Evolutionary conservation across 2,888 invertebrate species (phyloP).

Genomic region (Temnothorax unifasciatus): DNA sequence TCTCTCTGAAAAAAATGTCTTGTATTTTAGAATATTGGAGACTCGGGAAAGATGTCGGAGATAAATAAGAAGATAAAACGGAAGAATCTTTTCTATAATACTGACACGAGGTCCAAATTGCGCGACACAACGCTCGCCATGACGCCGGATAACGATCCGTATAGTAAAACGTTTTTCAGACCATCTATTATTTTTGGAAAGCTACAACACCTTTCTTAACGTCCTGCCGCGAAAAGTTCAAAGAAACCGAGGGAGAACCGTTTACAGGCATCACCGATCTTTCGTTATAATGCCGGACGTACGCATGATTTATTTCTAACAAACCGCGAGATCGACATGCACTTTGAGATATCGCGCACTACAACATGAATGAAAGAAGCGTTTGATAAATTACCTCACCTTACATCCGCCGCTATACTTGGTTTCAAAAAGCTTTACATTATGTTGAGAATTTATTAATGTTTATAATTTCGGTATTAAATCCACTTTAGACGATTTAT

Average conservation of each 20-base stretch:
- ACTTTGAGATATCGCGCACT: background rate
- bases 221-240: conserved; percentile 52
- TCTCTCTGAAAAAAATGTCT: background rate
- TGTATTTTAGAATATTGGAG: background rate
- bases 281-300: conserved; percentile 8
- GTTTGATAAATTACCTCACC: background rate
- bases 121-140: background rate
- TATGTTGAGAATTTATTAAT: background rate
- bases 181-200: conserved; percentile 73
- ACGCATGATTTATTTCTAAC: conserved; percentile 50
- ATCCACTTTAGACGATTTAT: background rate
- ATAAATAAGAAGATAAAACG: background rate
- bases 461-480: background rate
- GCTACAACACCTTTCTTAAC: conserved; percentile 56
- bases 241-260: conserved; percentile 11
- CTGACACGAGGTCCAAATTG: background rate
- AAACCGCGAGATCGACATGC: conserved; percentile 17
- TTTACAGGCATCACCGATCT: background rate
- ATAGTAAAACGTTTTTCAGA: conserved; percentile 65
- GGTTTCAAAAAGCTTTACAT: background rate
- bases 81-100: background rate
- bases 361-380: background rate
- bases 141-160: conserved; percentile 9
- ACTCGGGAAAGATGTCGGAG: background rate
- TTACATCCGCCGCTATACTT: background rate